Base-by-base conservation (phyloP, 2,888 invertebrate species). In the Perizoma affinitatum region DNA sequence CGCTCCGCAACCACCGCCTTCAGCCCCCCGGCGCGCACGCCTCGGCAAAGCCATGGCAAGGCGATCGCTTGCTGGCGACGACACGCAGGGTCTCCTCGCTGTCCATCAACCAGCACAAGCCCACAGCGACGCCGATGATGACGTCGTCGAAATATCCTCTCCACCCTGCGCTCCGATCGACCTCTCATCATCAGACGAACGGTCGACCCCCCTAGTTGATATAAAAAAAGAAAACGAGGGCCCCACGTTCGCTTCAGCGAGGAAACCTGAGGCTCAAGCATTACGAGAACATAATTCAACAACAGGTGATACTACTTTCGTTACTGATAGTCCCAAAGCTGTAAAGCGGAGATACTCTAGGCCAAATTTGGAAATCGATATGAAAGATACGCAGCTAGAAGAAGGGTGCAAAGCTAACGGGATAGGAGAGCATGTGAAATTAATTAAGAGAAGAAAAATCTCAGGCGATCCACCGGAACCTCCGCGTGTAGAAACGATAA, bases 11-110 rank as follows among this genome's bases (percentile, higher is more conserved):
- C 94, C 94, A 11, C 94, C 82, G 64, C 91, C 78, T 57, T 84
- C 73, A 69, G 93, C 87, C 5, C 88, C 88, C 8, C 81, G 92
- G 45, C 82, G 92, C 43, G 92, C 92, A 0, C 84, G 92, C 6
- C 86, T 93, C 44, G 92, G 91, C 50, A 96, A 96, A 78, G 94
- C 93, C 36, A 95, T 95, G 95, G 95, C 95, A 6, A 87, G 95
- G 22, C 94, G 95, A 70, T 93, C 93, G 34, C 90, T 94, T 52
- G 93, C 88, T 5, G 90, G 92, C n/a, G 91, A 92, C 56, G 92
- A 93, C 66, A 93, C 93, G 44, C 90, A 89, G 43, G 90, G 89
- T 11, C 87, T 94, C 0, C 73, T 94, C 40, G 69, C 82, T 0
- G 81, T 73, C 0, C 83, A 86, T 1, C 80, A 78, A 46, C 83